A percentile compares a stretch with the other conserved stretches of the same genome.
Evolutionary conservation across 2,113 vertebrate species (phyloP).

Genomic region (Halichoerus grypus): DNA sequence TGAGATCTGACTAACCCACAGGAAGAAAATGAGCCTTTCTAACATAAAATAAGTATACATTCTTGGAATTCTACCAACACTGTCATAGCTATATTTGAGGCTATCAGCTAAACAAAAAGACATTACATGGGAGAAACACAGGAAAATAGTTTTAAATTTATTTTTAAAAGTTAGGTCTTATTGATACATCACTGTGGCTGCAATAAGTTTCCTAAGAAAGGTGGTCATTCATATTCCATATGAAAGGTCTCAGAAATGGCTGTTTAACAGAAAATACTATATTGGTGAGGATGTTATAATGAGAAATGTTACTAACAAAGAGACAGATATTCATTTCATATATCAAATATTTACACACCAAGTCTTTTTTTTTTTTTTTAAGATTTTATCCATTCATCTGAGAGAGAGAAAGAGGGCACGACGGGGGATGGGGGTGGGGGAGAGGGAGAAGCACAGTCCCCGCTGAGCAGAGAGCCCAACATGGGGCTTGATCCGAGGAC

Average conservation of each 20-base stretch:
- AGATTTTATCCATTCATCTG: too few relatives aligned
- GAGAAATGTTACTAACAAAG: constrained; percentile 41
- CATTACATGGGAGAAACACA: not conserved
- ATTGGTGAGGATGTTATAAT: not conserved
- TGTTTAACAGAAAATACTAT: not conserved
- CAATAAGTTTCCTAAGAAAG: not conserved
- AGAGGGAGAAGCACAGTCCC: too few relatives aligned
- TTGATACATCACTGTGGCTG: not conserved
- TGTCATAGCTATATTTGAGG: not conserved
- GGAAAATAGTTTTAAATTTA: not conserved
- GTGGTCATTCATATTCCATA: not conserved
- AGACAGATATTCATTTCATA: not conserved
- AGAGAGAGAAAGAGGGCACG: too few relatives aligned
- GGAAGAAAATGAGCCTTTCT: not conserved
- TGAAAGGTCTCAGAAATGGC: not conserved
- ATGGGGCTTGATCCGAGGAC: too few relatives aligned
- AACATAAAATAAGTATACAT: not conserved
- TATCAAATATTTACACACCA: constrained; percentile 6
- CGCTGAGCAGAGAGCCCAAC: too few relatives aligned
- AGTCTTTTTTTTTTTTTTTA: too few relatives aligned
- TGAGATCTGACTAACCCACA: not conserved
- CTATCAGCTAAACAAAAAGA: not conserved
- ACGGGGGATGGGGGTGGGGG: too few relatives aligned
- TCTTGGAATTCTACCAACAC: not conserved
- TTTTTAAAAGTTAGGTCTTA: not conserved